Evolutionary conservation across 2,888 invertebrate species (phyloP).

Genomic region (Lysandra bellargus): DNA sequence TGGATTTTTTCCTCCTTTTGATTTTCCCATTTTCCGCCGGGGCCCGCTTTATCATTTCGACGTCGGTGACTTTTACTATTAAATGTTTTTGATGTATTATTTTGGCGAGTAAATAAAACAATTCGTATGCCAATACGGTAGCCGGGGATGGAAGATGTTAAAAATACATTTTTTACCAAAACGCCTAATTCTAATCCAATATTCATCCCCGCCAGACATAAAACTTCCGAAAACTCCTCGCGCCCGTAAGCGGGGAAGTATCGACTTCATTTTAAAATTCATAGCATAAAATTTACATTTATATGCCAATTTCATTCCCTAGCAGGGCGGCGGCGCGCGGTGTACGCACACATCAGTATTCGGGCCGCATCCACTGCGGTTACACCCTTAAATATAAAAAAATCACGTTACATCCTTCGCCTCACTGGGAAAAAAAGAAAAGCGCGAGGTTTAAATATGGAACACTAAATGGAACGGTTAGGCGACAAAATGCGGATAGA

Average conservation of each 20-base stretch:
- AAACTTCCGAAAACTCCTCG: slow-evolving; percentile 66
- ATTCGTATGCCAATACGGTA: slow-evolving; percentile 19
- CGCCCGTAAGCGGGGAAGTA: slow-evolving; percentile 71
- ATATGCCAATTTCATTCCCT: slow-evolving; percentile 80
- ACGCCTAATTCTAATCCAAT: slow-evolving; percentile 72
- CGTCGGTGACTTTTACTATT: slow-evolving; percentile 4
- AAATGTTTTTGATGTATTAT: slow-evolving; percentile 17
- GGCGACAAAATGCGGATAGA: slow-evolving; percentile 81
- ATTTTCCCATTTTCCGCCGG: slow-evolving; percentile 65
- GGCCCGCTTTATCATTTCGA: slow-evolving; percentile 34
- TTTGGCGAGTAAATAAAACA: background rate
- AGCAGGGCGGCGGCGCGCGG: slow-evolving; percentile 71
- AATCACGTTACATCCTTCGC: slow-evolving; percentile 70
- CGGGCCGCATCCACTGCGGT: slow-evolving; percentile 65
- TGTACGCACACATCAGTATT: slow-evolving; percentile 78
- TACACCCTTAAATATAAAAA: slow-evolving; percentile 65
- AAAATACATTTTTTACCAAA: slow-evolving; percentile 66
- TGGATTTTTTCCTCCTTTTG: slow-evolving; percentile 76
- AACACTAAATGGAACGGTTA: slow-evolving; percentile 81
- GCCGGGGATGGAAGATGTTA: slow-evolving; percentile 50
- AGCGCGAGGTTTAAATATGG: slow-evolving; percentile 78
- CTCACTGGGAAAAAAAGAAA: slow-evolving; percentile 69
- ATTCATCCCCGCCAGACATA: slow-evolving; percentile 65
- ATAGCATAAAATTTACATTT: slow-evolving; percentile 81
- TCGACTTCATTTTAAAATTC: slow-evolving; percentile 81